These are phyloP conservation scores for Eilema depressum DNA, from an alignment of 2,888 invertebrate genomes.

Conservation along the genomic window DNA sequence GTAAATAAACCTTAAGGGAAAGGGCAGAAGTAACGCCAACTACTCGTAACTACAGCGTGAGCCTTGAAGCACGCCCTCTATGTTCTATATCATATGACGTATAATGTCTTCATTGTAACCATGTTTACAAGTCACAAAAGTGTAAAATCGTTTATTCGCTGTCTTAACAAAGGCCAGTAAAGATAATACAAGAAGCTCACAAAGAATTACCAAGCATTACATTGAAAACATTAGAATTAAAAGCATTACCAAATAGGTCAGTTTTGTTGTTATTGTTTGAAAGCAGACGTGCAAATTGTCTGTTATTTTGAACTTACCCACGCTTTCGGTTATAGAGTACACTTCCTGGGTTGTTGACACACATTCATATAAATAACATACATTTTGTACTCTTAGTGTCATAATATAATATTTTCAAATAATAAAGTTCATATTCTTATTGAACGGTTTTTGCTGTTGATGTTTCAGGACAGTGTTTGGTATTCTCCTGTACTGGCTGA, in stretches of 20 bases:
- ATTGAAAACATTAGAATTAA: constrained; percentile 14
- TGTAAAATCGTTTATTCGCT: neutral
- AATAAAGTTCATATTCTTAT: neutral
- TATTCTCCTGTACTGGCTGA: neutral
- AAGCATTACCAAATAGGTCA: constrained; percentile 31
- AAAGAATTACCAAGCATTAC: constrained; percentile 22
- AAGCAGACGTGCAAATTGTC: constrained; percentile 46
- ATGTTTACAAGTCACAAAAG: neutral
- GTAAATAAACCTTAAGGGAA: no score
- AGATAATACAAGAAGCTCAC: constrained; percentile 10
- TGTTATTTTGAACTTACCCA: constrained; percentile 59
- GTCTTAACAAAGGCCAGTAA: constrained; percentile 3
- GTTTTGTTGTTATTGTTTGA: constrained; percentile 49
- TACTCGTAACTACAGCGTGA: no score
- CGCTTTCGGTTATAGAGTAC: constrained; percentile 66
- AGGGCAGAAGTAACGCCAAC: no score
- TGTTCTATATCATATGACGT: no score
- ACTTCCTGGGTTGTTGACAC: constrained; percentile 65
- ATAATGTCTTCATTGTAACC: no score
- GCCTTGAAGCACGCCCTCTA: no score
- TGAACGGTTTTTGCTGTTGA: neutral
- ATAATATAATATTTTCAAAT: constrained; percentile 1
- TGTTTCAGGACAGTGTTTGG: neutral
- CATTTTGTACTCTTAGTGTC: constrained; percentile 22
- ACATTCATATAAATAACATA: constrained; percentile 46